Conservation (phyloP, 2,888 invertebrate species). For the Tribolium freemani region DNA sequence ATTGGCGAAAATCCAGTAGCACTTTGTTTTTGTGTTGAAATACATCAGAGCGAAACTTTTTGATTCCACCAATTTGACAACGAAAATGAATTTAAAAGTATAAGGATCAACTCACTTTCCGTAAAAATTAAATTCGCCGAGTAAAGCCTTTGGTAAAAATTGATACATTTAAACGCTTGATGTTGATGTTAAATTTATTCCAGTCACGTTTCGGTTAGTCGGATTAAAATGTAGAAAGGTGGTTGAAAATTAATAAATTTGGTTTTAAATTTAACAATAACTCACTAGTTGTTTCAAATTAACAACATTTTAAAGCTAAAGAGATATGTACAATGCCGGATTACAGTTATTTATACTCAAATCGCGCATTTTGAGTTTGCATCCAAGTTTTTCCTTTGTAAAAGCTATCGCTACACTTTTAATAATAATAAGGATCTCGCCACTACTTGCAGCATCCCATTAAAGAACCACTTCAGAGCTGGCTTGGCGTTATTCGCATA, state of each 20-base stretch:
- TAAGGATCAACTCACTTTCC: neutral
- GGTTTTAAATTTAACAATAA: neutral
- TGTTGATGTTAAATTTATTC: neutral
- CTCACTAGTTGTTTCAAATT: neutral
- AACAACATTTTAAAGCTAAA: too few species aligned
- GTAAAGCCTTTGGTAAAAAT: neutral
- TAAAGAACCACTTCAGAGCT: too few species aligned
- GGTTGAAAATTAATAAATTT: neutral
- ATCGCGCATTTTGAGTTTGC: too few species aligned
- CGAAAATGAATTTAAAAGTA: neutral
- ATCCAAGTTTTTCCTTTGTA: too few species aligned
- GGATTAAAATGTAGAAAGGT: neutral
- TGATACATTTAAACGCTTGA: neutral
- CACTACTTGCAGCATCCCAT: too few species aligned
- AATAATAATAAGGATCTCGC: too few species aligned
- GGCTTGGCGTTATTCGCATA: too few species aligned
- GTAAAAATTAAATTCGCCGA: too few species aligned
- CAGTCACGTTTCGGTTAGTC: conserved; percentile 3
- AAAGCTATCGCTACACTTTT: too few species aligned
- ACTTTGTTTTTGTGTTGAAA: neutral
- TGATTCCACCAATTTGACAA: neutral
- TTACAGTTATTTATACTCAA: too few species aligned
- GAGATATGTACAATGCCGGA: too few species aligned
- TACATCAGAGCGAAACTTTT: neutral
- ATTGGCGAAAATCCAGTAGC: neutral